Percentiles rank a stretch among this genome's conserved stretches.
Evolutionary conservation across 2,888 invertebrate species (phyloP).

Genomic region (Drosophila melanosoma): DNA sequence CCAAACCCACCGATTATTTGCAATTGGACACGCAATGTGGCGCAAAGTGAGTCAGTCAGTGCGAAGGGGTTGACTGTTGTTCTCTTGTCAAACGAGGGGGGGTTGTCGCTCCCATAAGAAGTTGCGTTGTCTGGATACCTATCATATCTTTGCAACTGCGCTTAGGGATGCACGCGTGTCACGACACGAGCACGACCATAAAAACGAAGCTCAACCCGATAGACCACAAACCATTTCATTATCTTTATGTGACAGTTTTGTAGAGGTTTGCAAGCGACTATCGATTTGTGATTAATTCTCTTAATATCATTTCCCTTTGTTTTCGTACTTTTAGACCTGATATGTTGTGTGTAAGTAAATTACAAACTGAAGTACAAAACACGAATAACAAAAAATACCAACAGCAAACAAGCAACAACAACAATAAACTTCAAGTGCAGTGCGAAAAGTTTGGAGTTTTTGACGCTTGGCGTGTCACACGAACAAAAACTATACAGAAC

Average conservation of each 20-base stretch:
- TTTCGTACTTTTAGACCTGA: background rate
- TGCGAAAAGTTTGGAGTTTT: constrained; percentile 48
- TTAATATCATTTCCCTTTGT: background rate
- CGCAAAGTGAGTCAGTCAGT: background rate
- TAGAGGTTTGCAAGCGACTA: background rate
- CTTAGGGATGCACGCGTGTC: background rate
- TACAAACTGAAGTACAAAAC: background rate
- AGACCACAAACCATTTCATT: background rate
- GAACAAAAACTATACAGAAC: constrained; percentile 45
- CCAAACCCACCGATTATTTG: constrained; percentile 19
- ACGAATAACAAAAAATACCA: constrained; percentile 2
- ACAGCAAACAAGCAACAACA: constrained; percentile 5
- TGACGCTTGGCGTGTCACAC: constrained; percentile 69
- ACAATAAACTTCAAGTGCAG: constrained; percentile 58
- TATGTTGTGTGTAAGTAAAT: background rate
- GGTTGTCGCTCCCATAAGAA: background rate
- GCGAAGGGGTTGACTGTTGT: constrained; percentile 1
- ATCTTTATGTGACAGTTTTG: background rate
- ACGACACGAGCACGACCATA: background rate
- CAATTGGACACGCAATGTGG: constrained; percentile 52
- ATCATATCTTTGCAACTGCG: background rate
- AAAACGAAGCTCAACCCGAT: background rate
- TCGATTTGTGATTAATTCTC: background rate
- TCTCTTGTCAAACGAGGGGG: background rate
- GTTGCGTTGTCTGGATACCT: background rate